Conservation (phyloP, 2,888 invertebrate genomes). For the Drosophila ochracea region DNA sequence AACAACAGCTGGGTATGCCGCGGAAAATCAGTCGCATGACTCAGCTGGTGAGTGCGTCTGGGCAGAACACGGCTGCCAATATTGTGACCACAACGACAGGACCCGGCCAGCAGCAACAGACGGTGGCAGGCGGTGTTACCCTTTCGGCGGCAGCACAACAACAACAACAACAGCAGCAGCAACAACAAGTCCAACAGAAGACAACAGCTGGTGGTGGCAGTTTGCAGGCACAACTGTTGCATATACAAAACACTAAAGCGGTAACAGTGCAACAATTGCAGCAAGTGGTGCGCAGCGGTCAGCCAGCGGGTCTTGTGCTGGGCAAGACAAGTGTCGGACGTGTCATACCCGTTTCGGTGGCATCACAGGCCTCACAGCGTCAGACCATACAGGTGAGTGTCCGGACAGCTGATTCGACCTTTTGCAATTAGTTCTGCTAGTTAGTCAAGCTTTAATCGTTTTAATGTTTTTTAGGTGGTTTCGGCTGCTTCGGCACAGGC, state of each 20-base stretch:
- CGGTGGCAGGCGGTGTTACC: slow-evolving; percentile 49
- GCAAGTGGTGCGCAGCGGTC: slow-evolving; percentile 89
- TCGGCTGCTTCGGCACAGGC: slow-evolving; percentile 86
- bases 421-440: background rate
- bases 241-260: slow-evolving; percentile 88
- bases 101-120: slow-evolving; percentile 66
- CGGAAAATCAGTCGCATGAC: slow-evolving; percentile 88
- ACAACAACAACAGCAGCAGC: slow-evolving; percentile 64
- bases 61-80: slow-evolving; percentile 70
- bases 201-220: slow-evolving; percentile 85
- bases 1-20: slow-evolving; percentile 86
- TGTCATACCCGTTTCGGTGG: slow-evolving; percentile 89
- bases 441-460: background rate
- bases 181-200: slow-evolving; percentile 73
- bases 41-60: slow-evolving; percentile 84
- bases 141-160: slow-evolving; percentile 57
- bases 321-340: slow-evolving; percentile 88
- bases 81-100: slow-evolving; percentile 60
- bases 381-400: slow-evolving; percentile 86
- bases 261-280: slow-evolving; percentile 91
- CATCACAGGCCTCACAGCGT: slow-evolving; percentile 86
- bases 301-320: slow-evolving; percentile 87
- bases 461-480: slow-evolving; percentile 85
- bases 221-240: slow-evolving; percentile 89
- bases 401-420: background rate